Evolutionary conservation across 2,797 vertebrate genomes (phyloP), one percentile per base, ranked within the genome.

Genomic region (Picus viridis): DNA sequence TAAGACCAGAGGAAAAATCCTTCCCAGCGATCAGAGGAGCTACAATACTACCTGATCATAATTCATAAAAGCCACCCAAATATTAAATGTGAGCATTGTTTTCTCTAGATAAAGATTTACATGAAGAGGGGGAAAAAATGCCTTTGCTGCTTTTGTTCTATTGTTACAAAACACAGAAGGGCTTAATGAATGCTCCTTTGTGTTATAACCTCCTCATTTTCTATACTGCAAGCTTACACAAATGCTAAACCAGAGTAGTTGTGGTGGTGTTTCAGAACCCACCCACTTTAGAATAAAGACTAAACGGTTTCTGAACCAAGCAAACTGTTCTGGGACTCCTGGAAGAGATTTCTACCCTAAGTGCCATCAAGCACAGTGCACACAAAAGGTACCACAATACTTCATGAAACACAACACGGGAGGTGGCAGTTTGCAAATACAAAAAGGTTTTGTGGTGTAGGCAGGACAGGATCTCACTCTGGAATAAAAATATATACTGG

Each of bases 61-160:
- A 91, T 32, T 75, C 39, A 81, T 4, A 64, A 74, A 80, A 76
- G 1, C 0, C 30, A 14, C 8, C 45, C 57, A 82, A 81, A 67
- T 63, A 69, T 61, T 81, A 93, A 78, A 86, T 23, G 18, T 7
- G 13, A 88, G 26, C 53, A 49, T 76, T 89, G 24, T 83, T 86
- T 84, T 62, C 36, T 43, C 85, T 78, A 85, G 54, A 72, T 45
- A 58, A 58, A 32, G 54, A 81, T 78, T 86, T 88, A 43, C 36
- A 88, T 32, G 63, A 64, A 77, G 89, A 49, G 72, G 36, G 36
- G 36, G 39, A 39, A 56, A 64, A 83, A 83, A 93, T 62, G 8
- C 57, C 61, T 91, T 58, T 58, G 26, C 49, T 84, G 26, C 43
- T 72, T 94, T 90, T 90, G 81, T 85, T 62, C 81, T 65, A n/a